phyloP scores from a whole-genome alignment of 1,140 invertebrate genomes.

The Heterodera carotae region DNA sequence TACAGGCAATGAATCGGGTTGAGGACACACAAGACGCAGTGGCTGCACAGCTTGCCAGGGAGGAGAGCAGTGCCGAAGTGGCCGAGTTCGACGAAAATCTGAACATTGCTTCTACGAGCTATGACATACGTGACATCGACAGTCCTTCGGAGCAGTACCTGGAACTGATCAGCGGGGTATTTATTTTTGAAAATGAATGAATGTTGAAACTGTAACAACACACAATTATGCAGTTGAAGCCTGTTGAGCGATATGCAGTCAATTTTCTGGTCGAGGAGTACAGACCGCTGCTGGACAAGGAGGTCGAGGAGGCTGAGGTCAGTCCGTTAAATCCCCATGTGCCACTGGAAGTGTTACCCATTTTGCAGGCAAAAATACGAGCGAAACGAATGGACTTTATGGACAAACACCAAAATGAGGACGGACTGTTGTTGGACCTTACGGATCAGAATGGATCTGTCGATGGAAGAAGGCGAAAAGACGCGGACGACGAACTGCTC shows the following conservation, averaged over 20 bases:
- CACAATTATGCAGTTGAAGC: constrained; percentile 49
- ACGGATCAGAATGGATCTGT: constrained; percentile 9
- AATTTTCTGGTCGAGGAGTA: constrained; percentile 48
- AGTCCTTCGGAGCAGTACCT: constrained; percentile 49
- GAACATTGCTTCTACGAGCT: neutral
- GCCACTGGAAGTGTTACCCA: neutral
- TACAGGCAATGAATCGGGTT: constrained; percentile 54
- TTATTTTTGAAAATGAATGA: neutral
- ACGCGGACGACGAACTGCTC: constrained; percentile 1
- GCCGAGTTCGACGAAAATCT: constrained; percentile 59
- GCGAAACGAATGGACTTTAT: constrained; percentile 41
- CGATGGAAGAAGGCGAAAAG: neutral
- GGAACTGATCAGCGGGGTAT: constrained; percentile 52
- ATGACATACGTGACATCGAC: constrained; percentile 40
- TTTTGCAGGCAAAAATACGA: constrained; percentile 41
- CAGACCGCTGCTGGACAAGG: constrained; percentile 36
- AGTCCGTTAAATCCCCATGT: neutral
- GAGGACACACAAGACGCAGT: constrained; percentile 61
- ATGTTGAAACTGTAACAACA: constrained; percentile 10
- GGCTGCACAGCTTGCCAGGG: constrained; percentile 54
- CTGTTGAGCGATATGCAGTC: constrained; percentile 60
- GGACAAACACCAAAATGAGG: constrained; percentile 13
- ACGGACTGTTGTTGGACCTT: constrained; percentile 6
- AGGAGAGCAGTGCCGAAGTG: constrained; percentile 50
- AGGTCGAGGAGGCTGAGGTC: constrained; percentile 42